Conservation (phyloP, 1,140 invertebrate species). For the Propsilocerus akamusi region DNA sequence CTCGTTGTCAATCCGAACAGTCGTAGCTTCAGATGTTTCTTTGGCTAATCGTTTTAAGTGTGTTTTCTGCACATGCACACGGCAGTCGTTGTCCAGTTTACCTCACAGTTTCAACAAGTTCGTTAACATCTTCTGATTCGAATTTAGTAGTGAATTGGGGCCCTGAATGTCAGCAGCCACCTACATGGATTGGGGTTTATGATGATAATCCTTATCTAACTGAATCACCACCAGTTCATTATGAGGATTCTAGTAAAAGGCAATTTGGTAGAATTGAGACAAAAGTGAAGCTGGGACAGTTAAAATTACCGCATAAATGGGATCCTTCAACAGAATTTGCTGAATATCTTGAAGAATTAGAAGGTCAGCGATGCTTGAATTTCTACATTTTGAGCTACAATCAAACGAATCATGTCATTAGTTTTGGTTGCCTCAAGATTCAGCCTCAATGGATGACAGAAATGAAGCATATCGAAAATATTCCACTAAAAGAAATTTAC, state of each 20-base stretch:
- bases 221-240: conserved; percentile 14
- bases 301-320: conserved; percentile 29
- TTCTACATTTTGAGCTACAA: conserved; percentile 32
- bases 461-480: conserved; percentile 19
- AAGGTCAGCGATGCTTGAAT: conserved; percentile 23
- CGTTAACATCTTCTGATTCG: conserved; percentile 23
- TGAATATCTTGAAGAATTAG: conserved; percentile 12
- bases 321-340: conserved; percentile 17
- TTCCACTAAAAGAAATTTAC: conserved; percentile 17
- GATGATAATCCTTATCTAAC: conserved; percentile 15
- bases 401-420: conserved; percentile 25
- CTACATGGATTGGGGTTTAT: conserved; percentile 20
- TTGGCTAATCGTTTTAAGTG: too few species aligned
- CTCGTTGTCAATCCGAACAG: too few species aligned
- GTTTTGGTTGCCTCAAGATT: conserved; percentile 34
- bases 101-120: conserved; percentile 14
- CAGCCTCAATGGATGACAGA: conserved; percentile 45
- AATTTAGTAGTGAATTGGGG: conserved; percentile 33
- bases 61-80: too few species aligned
- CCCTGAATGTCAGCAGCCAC: conserved; percentile 22
- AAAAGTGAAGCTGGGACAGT: conserved; percentile 27
- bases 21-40: too few species aligned
- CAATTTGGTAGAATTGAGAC: conserved; percentile 25
- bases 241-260: conserved; percentile 14
- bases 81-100: conserved; percentile 15